Base-by-base conservation (phyloP, 2,797 vertebrate genomes). In the Bradypodion ventrale region DNA sequence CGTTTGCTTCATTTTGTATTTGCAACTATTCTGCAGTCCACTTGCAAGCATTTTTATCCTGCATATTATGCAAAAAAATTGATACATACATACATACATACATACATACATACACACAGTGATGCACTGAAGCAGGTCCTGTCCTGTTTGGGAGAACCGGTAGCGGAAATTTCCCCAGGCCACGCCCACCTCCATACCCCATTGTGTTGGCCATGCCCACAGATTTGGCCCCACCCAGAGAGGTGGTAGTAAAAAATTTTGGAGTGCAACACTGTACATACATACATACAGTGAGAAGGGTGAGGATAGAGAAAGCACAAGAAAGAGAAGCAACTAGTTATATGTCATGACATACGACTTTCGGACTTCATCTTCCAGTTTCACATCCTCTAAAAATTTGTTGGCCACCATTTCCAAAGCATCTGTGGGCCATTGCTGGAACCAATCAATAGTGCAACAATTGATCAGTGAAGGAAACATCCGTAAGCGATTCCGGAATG, bases 401-500 rank as follows among this genome's bases (percentile, higher is more conserved):
- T 98, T 95, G 82, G 98, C 98, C 85, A 99, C 98, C 97, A 98
- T 96, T 93, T 99, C 98, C 85, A 99, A 94, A 76, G 98, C 98
- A 85, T 99, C 98, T 1, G 95, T 95, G 63, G 98, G 98, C 98
- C 98, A 99, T 12, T 95, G 94, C 75, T 98, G 97, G 95, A 99
- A 99, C 98, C 98, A 99, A 83, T 99, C 98, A 82, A 99, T 98
- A 32, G 98, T 99, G 90, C 98, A 99, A 93, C 98, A 99, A 93
- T 98, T 99, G 92, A 98, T 98, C 65, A 99, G 95, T 0, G 98
- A 99, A 6, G 98, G 98, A 90, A 99, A 99, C 98, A 98, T 98
- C 70, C 98, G 94, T 15, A 99, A 94, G 40, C 97, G 97, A 92
- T 98, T 99, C 87, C 98, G 96, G 93, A 99, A 99, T 9, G 97